A percentile compares a stretch with the other conserved stretches of the same genome.
Evolutionary conservation across 2,888 invertebrate genomes (phyloP).

Genomic region (Amblyjoppa proteus): DNA sequence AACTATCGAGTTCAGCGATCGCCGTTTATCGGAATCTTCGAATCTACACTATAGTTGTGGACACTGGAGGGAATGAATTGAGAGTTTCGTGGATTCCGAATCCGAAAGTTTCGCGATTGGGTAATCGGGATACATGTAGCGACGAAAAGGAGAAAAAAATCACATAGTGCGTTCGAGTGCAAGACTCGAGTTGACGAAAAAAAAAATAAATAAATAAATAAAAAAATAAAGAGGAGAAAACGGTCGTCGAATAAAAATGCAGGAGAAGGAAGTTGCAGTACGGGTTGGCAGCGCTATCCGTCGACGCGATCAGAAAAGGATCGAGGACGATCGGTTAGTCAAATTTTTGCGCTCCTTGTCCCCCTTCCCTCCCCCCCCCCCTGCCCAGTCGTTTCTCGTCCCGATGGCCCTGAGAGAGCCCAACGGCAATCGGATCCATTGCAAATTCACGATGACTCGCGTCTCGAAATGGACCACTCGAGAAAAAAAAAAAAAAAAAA

Average conservation of each 20-base stretch:
- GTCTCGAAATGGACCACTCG: slow-evolving; percentile 2
- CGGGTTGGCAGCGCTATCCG: slow-evolving; percentile 20
- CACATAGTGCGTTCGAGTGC: slow-evolving; percentile 18
- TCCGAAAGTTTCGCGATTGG: slow-evolving; percentile 24
- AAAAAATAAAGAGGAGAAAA: slow-evolving; percentile 18
- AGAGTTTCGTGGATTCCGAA: slow-evolving; percentile 41
- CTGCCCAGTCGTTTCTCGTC: slow-evolving; percentile 13
- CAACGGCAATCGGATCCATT: slow-evolving; percentile 34
- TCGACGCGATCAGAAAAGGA: slow-evolving; percentile 32
- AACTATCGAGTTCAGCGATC: slow-evolving; percentile 23
- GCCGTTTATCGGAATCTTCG: slow-evolving; percentile 2
- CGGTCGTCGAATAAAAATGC: slow-evolving; percentile 61
- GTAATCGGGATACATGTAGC: neutral
- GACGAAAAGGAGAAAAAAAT: slow-evolving; percentile 5
- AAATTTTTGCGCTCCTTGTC: slow-evolving; percentile 49
- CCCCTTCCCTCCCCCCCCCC: slow-evolving; percentile 11
- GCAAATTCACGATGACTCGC: slow-evolving; percentile 40
- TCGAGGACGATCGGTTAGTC: slow-evolving; percentile 66
- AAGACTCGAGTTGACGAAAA: slow-evolving; percentile 8
- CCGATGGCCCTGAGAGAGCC: slow-evolving; percentile 54
- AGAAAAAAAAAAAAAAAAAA: neutral
- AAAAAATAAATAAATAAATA: neutral
- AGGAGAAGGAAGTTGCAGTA: slow-evolving; percentile 54
- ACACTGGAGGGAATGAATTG: neutral
- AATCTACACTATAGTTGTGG: slow-evolving; percentile 1